Base-by-base conservation (phyloP, 2,888 invertebrate genomes). In the Cerastis leucographa region DNA sequence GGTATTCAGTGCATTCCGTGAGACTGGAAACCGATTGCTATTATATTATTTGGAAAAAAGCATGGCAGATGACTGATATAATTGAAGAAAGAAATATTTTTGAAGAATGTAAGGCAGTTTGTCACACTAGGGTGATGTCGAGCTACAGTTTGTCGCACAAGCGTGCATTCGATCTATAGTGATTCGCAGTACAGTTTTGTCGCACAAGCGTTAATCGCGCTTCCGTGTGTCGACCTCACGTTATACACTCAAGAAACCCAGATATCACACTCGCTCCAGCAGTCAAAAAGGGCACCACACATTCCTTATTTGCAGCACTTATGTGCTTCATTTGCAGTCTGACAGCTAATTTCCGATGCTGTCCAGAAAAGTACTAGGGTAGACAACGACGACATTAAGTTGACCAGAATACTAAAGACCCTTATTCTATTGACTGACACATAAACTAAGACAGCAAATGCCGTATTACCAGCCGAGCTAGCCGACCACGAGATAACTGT, bases 241-340 rank as follows among this genome's bases (percentile, higher is more conserved):
- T n/a, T n/a, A n/a, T n/a, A n/a, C n/a, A n/a, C n/a, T n/a, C n/a
- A 74, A 42, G 17, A 12, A 73, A 8, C 74, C 2, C 29, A 29
- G 49, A 29, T 59, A 5, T 22, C 11, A 40, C 22, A 42, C 40
- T 25, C 3, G 7, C 6, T 46, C 9, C 46, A 72, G 40, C 19
- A 42, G 25, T 35, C 2, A 40, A 25, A 17, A 17, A 25, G 25
- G 6, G 2, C 22, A 5, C 22, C 35, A n/a, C 2, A 14, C 2
- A 17, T 44, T 11, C n/a, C 5, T 70, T 42, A 56, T 44, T 22
- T 17, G 29, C 17, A 49, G 22, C 51, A 22, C 29, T 11, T 68
- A 35, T n/a, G n/a, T 54, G 12, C 11, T 35, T n/a, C 35, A 71
- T 71, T 71, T 46, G 35, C 19, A 46, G 7, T 49, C 46, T 14